Conservation (phyloP, 2,113 vertebrate species). For the Chaetura pelagica region DNA sequence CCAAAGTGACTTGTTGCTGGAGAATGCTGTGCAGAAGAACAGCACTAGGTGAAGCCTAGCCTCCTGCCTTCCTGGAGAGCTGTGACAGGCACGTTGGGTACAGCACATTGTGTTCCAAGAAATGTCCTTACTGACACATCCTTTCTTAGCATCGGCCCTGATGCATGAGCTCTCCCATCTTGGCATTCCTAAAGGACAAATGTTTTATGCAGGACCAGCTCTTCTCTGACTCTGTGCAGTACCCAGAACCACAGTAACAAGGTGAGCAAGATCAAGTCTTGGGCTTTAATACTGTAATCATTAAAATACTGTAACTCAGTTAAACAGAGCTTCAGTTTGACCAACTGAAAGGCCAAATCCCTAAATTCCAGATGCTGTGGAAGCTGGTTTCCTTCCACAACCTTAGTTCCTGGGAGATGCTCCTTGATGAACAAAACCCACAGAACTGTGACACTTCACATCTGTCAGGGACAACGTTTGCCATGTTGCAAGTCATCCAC, state of each 20-base stretch:
- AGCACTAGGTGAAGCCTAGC: neutral
- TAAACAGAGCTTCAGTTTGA: neutral
- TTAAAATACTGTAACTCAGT: neutral
- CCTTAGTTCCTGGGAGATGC: neutral
- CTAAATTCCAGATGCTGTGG: neutral
- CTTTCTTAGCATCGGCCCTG: neutral
- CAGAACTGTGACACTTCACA: neutral
- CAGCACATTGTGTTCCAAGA: neutral
- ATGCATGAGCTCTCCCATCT: neutral
- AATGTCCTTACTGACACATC: neutral
- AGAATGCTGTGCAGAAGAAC: neutral
- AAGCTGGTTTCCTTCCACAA: neutral
- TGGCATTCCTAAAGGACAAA: neutral
- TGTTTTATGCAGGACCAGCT: neutral
- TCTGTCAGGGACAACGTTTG: neutral
- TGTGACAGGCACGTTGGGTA: rapidly evolving
- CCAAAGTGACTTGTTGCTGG: neutral
- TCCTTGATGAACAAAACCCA: neutral
- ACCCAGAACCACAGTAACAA: neutral
- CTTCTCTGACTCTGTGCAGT: neutral
- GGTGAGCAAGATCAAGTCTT: neutral
- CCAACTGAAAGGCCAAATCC: neutral
- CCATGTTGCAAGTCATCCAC: neutral
- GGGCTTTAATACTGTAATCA: neutral
- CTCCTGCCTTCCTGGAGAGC: neutral